Evolutionary conservation across 1,140 invertebrate species (phyloP).

Genomic region (Calliopsis andreniformis): DNA sequence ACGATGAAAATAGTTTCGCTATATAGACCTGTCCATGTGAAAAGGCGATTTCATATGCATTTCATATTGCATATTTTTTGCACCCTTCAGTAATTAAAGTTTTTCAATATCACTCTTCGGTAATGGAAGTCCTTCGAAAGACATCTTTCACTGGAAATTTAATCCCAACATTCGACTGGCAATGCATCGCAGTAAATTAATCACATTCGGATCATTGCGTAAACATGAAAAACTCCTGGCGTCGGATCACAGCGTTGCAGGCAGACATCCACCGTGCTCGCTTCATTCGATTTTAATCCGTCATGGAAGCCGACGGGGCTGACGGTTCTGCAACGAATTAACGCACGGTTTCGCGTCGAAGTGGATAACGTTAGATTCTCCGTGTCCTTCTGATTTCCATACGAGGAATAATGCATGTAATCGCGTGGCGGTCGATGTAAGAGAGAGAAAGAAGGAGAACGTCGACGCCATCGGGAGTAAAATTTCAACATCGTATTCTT

Average conservation of each 20-base stretch:
- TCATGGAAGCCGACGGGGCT: not conserved
- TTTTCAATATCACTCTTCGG: no score
- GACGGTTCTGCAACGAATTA: slow-evolving; percentile 2
- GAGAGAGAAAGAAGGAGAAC: slow-evolving; percentile 20
- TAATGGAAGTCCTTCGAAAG: no score
- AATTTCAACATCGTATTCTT: slow-evolving; percentile 57
- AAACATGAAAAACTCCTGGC: not conserved
- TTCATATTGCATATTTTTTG: no score
- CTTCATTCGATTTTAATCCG: not conserved
- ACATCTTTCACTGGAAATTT: no score
- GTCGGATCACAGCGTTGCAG: no score
- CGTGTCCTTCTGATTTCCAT: slow-evolving; percentile 31
- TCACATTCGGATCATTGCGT: not conserved
- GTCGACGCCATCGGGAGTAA: slow-evolving; percentile 18
- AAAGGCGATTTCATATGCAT: no score
- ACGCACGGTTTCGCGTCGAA: slow-evolving; percentile 12
- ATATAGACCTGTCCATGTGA: no score
- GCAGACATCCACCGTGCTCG: not conserved
- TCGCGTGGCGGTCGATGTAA: slow-evolving; percentile 10
- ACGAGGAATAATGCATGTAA: slow-evolving; percentile 46
- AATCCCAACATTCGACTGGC: not conserved
- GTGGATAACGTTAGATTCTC: slow-evolving; percentile 34
- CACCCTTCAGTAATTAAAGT: no score
- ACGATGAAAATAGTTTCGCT: no score
- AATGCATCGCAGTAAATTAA: not conserved